Conservation (phyloP, 2,888 invertebrate species). For the Selenia dentaria region DNA sequence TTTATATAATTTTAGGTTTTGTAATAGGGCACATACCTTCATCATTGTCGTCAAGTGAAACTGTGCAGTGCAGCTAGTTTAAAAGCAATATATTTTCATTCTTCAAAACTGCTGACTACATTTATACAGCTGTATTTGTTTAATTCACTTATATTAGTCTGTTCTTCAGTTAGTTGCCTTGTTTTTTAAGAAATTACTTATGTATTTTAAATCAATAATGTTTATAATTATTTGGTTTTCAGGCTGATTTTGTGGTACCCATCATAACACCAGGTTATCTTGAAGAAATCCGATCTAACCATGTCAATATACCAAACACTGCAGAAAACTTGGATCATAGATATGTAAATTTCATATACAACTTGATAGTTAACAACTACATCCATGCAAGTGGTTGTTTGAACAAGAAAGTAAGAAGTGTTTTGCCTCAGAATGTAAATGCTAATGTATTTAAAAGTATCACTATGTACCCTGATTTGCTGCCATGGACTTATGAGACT, state of each 20-base stretch:
- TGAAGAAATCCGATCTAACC: constrained; percentile 67
- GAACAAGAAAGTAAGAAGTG: constrained; percentile 77
- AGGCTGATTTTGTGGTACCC: constrained; percentile 84
- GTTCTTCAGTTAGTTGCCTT: too few relatives aligned
- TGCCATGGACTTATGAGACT: constrained; percentile 76
- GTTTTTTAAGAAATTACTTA: too few relatives aligned
- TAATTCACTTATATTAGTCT: too few relatives aligned
- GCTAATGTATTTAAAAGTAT: constrained; percentile 58
- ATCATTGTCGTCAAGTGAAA: too few relatives aligned
- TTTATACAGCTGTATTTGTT: too few relatives aligned
- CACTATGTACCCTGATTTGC: constrained; percentile 71
- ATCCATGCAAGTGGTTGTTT: constrained; percentile 75
- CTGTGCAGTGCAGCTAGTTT: too few relatives aligned
- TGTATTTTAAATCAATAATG: too few relatives aligned
- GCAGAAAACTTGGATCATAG: constrained; percentile 75
- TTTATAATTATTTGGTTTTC: constrained; percentile 30
- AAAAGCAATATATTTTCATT: too few relatives aligned
- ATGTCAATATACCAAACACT: constrained; percentile 58
- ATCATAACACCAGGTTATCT: constrained; percentile 81
- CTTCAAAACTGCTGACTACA: too few relatives aligned
- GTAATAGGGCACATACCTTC: too few relatives aligned
- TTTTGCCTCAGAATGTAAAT: constrained; percentile 66
- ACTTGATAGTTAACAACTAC: constrained; percentile 72
- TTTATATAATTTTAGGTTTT: too few relatives aligned
- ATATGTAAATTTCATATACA: constrained; percentile 78